Evolutionary conservation across 2,113 vertebrate species (phyloP), one percentile per base, ranked within the genome.

Genomic region (Corythornis madagascariensis): DNA sequence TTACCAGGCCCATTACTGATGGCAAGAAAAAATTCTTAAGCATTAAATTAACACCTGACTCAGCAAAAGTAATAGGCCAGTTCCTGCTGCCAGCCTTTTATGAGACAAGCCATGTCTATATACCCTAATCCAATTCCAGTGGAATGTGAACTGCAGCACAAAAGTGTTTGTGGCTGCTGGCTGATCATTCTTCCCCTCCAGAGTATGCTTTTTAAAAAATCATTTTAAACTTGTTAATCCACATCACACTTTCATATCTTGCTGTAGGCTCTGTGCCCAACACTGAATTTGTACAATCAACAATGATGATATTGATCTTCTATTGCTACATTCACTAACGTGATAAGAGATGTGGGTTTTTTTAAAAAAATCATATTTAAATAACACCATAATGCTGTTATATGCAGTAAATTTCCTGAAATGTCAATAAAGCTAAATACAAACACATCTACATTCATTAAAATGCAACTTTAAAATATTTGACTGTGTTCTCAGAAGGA

Each of bases 221-320:
- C 0, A 64, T 81, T 93, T 81, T 16, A 7, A 77, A 63, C 78
- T 50, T 69, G 38, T 50, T 89, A 67, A 86, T 88, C 83, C 38
- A 28, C 86, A 81, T 48, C 6, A 0, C 5, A 15, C 66, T 33
- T 83, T 40, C 73, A 67, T 73, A 55, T 67, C 65, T 86, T 73
- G 53, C 83, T 72, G 16, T 11, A 78, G 83, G 77, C 52, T 83
- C 59, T 67, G 40, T 56, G 50, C 57, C 53, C 72, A 67, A 73
- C 43, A 71, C n/a, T 56, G 52, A 64, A 65, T 69, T 90, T 42
- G 33, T 92, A 70, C 28, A 85, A 53, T 18, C 42, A 88, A 69
- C 63, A 91, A 57, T 72, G 82, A 86, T 47, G 86, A 40, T 72
- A 94, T 88, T 88, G 79, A 93, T 90, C 57, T n/a, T 73, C 38